Evolutionary conservation across 2,113 vertebrate genomes (phyloP).

Genomic region (Colinus virginianus): DNA sequence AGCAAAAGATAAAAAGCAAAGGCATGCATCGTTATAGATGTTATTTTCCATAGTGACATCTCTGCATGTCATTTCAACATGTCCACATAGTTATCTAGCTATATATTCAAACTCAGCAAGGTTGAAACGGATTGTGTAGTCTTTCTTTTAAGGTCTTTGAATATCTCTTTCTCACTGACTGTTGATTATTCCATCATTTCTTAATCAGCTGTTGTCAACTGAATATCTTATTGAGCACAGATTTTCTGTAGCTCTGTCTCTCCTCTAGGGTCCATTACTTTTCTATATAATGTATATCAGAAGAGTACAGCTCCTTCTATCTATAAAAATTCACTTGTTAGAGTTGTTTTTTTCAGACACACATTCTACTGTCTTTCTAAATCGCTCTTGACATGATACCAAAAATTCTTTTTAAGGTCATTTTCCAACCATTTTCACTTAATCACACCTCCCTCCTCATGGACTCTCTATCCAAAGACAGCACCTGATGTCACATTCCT

Average conservation of each 20-base stretch:
- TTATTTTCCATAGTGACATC: background rate
- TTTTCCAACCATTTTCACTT: background rate
- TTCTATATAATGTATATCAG: background rate
- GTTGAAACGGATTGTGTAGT: background rate
- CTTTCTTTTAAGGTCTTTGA: background rate
- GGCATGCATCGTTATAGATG: background rate
- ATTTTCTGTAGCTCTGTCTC: background rate
- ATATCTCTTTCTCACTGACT: accelerated
- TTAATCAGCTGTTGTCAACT: background rate
- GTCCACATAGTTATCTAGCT: background rate
- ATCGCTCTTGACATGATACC: accelerated
- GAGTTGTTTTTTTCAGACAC: background rate
- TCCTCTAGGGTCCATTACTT: accelerated
- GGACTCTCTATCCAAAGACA: background rate
- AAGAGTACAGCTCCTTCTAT: background rate
- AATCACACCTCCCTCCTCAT: background rate
- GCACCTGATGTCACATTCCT: background rate
- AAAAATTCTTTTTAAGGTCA: background rate
- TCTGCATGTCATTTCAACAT: background rate
- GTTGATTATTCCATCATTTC: background rate
- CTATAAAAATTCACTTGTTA: background rate
- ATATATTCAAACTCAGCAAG: background rate
- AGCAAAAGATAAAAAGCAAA: background rate
- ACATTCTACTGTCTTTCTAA: background rate
- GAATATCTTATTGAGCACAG: background rate